Percentiles rank a stretch among this genome's conserved stretches.
phyloP scores from a whole-genome alignment of 1,140 invertebrate genomes.

The Physella acuta region DNA sequence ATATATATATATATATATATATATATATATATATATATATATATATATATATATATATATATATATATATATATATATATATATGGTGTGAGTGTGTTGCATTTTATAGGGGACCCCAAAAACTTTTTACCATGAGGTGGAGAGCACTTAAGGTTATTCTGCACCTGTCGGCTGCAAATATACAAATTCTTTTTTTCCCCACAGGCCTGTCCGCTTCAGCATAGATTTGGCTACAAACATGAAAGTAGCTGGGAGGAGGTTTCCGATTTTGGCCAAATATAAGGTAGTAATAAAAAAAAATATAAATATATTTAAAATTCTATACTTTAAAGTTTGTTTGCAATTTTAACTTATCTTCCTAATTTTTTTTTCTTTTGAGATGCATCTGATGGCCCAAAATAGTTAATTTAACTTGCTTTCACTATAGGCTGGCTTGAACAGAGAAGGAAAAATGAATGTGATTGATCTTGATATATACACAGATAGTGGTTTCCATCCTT shows the following conservation, averaged over 20 bases:
- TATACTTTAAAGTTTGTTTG: too few species aligned
- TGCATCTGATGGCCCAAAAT: neutral
- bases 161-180: neutral
- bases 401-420: neutral
- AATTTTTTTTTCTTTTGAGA: neutral
- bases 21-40: too few species aligned
- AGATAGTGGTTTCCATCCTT: neutral
- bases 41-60: too few species aligned
- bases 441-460: conserved; percentile 12
- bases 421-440: neutral
- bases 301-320: neutral
- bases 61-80: too few species aligned
- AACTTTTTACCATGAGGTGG: neutral
- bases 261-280: conserved; percentile 83
- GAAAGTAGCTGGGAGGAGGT: conserved; percentile 78
- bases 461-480: neutral
- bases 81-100: neutral
- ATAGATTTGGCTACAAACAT: conserved; percentile 90
- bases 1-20: too few species aligned
- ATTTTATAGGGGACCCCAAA: neutral
- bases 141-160: too few species aligned
- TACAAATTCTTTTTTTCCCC: neutral
- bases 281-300: conserved; percentile 59
- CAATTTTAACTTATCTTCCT: too few species aligned
- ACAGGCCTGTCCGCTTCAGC: conserved; percentile 78